Evolutionary conservation across 2,888 invertebrate species (phyloP).

Genomic region (Trichogramma evanescens): DNA sequence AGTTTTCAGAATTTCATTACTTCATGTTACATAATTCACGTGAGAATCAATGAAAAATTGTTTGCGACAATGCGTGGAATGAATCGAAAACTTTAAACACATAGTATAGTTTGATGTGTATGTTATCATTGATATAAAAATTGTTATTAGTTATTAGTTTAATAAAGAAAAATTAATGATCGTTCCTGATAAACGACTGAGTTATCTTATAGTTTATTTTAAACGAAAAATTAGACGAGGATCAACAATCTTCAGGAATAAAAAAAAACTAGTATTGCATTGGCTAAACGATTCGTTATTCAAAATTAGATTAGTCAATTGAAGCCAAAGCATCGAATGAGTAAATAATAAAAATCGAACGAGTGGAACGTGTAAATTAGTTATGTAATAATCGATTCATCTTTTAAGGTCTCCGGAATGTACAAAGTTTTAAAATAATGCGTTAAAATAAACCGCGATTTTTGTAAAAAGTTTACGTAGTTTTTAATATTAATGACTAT

Average conservation of each 20-base stretch:
- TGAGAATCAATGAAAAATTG: too few relatives aligned
- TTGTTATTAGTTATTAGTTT: conserved; percentile 18
- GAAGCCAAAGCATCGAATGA: conserved; percentile 28
- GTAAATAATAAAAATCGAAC: conserved; percentile 22
- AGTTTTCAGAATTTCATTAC: too few relatives aligned
- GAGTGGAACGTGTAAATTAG: neutral
- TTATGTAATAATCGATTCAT: conserved; percentile 25
- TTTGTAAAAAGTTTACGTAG: conserved; percentile 36
- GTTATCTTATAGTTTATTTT: conserved; percentile 21
- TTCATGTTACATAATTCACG: too few relatives aligned
- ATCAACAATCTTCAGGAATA: neutral
- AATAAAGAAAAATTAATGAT: conserved; percentile 12
- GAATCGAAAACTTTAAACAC: too few relatives aligned
- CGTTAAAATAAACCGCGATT: conserved; percentile 26
- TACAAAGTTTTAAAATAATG: conserved; percentile 42
- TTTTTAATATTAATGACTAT: conserved; percentile 38
- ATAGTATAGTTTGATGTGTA: neutral
- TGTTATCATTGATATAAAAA: conserved; percentile 15
- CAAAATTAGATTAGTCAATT: conserved; percentile 29
- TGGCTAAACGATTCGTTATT: conserved; percentile 21
- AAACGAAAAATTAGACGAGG: neutral
- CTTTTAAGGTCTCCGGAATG: conserved; percentile 28
- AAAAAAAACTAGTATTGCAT: conserved; percentile 7
- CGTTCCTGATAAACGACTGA: conserved; percentile 22
- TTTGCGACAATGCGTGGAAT: too few relatives aligned